Percentiles rank a stretch among this genome's conserved stretches.
These are phyloP conservation scores for Pipistrellus nathusii DNA, from an alignment of 2,797 vertebrate species.

Conservation along the genomic window DNA sequence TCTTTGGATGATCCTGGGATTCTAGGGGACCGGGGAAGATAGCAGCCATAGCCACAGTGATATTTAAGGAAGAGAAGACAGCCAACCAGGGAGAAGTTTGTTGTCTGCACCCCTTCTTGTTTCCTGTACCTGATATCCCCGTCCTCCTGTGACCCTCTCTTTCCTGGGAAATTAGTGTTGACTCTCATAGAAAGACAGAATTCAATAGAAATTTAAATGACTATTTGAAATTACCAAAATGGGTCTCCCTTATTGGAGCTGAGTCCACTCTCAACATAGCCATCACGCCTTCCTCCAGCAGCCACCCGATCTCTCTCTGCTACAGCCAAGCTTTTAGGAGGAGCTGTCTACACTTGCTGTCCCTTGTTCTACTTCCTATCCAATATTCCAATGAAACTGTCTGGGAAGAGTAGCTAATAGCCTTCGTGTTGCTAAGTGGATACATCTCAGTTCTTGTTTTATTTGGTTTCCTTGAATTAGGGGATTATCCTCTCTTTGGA, in stretches of 20 bases:
- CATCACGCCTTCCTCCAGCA: neutral
- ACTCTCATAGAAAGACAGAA: neutral
- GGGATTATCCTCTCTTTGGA: neutral
- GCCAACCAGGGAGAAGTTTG: neutral
- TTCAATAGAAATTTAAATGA: neutral
- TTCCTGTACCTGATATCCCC: neutral
- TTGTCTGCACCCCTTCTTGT: neutral
- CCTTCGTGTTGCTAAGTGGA: neutral
- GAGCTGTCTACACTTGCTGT: neutral
- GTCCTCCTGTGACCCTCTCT: neutral
- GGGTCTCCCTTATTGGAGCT: neutral
- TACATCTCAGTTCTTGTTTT: neutral
- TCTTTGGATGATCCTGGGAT: constrained; percentile 5
- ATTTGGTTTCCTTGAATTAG: constrained; percentile 1
- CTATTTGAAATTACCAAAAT: neutral
- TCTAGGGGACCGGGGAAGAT: neutral
- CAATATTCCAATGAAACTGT: neutral
- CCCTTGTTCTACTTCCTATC: neutral
- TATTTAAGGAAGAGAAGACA: neutral
- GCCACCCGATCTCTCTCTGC: neutral
- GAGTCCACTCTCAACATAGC: neutral
- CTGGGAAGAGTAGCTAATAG: neutral
- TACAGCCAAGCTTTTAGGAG: neutral
- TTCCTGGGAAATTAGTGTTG: neutral
- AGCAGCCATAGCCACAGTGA: neutral